A percentile compares a stretch with the other conserved stretches of the same genome.
Conservation (phyloP, 2,888 invertebrate genomes). For the Lycophotia porphyrea region DNA sequence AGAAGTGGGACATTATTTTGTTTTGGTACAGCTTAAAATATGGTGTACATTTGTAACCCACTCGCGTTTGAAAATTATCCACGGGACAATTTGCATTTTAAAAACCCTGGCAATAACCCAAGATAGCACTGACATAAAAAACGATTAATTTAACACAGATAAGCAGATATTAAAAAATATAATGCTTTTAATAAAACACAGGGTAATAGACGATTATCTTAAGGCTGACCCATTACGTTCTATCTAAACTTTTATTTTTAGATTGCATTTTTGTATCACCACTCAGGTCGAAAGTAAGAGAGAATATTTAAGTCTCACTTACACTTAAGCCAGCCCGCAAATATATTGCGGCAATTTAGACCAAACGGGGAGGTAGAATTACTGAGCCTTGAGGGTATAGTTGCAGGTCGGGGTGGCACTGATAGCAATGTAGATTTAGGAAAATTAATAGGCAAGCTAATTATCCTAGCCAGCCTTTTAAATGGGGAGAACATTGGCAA, state of each 20-base stretch:
- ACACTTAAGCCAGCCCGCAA: conserved; percentile 78
- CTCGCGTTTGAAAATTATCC: background rate
- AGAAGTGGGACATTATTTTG: background rate
- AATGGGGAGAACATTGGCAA: conserved; percentile 33
- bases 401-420: conserved; percentile 57
- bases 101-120: background rate
- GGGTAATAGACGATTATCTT: conserved; percentile 15
- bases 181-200: conserved; percentile 23
- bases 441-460: conserved; percentile 36
- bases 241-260: conserved; percentile 49
- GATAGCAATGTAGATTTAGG: conserved; percentile 51
- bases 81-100: conserved; percentile 9
- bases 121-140: conserved; percentile 3
- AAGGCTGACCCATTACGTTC: conserved; percentile 23
- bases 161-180: conserved; percentile 1
- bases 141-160: conserved; percentile 17
- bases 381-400: conserved; percentile 67
- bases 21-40: background rate
- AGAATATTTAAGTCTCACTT: conserved; percentile 83
- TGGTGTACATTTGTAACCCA: background rate
- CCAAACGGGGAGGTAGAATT: conserved; percentile 70
- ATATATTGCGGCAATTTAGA: conserved; percentile 84
- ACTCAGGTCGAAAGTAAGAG: conserved; percentile 65
- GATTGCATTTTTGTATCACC: conserved; percentile 70
- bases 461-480: conserved; percentile 38